phyloP scores from a whole-genome alignment of 2,113 vertebrate genomes.

The Misgurnus mizolepis region DNA sequence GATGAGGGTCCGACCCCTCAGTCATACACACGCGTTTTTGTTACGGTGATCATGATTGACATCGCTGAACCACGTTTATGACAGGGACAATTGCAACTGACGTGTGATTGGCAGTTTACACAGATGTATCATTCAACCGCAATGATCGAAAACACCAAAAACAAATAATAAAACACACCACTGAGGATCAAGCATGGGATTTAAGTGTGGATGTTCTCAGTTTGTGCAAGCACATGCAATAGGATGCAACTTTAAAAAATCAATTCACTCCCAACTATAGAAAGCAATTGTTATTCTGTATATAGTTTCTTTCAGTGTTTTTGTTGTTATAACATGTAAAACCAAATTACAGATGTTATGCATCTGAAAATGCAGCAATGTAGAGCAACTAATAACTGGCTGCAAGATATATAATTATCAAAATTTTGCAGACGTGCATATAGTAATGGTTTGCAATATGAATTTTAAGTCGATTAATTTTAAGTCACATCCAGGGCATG shows the following conservation, averaged over 20 bases:
- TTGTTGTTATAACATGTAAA: no score
- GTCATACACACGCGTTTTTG: slow-evolving; percentile 6
- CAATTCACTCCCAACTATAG: no score
- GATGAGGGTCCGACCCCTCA: slow-evolving; percentile 15
- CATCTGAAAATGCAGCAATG: no score
- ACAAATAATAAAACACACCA: neutral
- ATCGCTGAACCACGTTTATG: slow-evolving; percentile 19
- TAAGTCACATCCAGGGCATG: no score
- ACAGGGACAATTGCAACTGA: slow-evolving; percentile 22
- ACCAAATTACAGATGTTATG: no score
- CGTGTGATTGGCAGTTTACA: slow-evolving; percentile 30
- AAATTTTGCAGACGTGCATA: no score
- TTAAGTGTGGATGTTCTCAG: neutral
- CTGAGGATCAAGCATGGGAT: neutral
- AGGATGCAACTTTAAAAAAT: neutral
- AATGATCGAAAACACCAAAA: slow-evolving; percentile 29
- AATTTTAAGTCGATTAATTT: no score
- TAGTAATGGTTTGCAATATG: no score
- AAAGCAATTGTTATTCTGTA: neutral
- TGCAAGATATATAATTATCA: no score
- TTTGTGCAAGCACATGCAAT: neutral
- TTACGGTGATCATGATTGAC: slow-evolving; percentile 36
- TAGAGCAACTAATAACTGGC: no score
- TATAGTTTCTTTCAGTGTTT: no score
- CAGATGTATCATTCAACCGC: slow-evolving; percentile 5